These are phyloP conservation scores for Gymnorhina tibicen DNA, from an alignment of 2,113 vertebrate genomes.

Conservation along the genomic window DNA sequence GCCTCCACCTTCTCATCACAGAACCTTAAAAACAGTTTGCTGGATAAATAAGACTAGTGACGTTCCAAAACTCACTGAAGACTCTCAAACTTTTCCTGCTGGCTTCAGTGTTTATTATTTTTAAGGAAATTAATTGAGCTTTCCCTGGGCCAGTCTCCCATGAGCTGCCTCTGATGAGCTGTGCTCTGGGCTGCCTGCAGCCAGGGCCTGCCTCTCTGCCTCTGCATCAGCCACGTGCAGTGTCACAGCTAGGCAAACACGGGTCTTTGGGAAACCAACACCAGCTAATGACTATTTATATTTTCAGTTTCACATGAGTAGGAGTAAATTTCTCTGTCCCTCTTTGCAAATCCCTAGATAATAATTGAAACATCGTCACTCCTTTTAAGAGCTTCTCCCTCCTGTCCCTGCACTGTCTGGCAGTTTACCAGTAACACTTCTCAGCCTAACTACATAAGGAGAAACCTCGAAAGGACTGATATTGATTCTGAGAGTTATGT, in stretches of 20 bases:
- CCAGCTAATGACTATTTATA: background rate
- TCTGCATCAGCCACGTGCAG: background rate
- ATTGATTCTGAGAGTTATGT: background rate
- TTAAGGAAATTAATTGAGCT: background rate
- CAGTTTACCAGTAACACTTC: background rate
- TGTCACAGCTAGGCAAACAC: background rate
- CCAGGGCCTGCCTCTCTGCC: background rate
- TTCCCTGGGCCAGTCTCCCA: background rate
- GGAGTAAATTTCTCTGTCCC: background rate
- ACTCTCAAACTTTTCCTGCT: background rate
- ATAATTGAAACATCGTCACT: background rate
- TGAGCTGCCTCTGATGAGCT: background rate
- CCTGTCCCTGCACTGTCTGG: background rate
- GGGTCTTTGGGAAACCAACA: background rate
- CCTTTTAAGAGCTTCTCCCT: background rate
- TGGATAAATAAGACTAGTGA: background rate
- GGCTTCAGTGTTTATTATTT: background rate
- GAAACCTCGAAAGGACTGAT: background rate
- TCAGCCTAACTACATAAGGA: background rate
- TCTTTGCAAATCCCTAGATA: background rate
- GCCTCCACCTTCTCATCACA: background rate
- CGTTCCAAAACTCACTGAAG: background rate
- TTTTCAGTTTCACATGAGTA: background rate
- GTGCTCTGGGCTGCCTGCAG: background rate
- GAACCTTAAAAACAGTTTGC: background rate